A percentile compares a stretch with the other conserved stretches of the same genome.
Evolutionary conservation across 2,113 vertebrate genomes (phyloP).

Genomic region (Rhinopithecus roxellana): DNA sequence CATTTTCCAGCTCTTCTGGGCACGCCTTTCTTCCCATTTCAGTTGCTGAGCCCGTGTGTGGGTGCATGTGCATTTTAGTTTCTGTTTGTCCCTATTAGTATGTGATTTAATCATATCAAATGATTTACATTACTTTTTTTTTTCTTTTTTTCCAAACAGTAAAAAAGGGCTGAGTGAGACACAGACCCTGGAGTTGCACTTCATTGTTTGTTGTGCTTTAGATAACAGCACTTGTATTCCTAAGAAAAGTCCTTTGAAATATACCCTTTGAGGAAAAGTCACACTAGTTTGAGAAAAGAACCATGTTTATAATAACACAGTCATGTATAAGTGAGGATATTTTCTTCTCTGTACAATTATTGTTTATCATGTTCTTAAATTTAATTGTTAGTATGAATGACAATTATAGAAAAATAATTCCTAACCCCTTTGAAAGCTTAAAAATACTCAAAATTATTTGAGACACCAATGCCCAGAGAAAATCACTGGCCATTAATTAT

Average conservation of each 20-base stretch:
- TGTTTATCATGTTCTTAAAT: neutral
- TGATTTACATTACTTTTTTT: constrained; percentile 1
- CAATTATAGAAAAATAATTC: constrained; percentile 15
- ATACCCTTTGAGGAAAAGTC: neutral
- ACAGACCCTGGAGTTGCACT: neutral
- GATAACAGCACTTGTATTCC: neutral
- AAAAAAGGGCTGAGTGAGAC: neutral
- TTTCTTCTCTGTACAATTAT: neutral
- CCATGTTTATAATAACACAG: neutral
- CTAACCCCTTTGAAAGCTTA: neutral
- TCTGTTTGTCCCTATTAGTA: constrained; percentile 47
- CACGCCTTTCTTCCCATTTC: constrained; percentile 5
- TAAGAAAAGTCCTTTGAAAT: neutral
- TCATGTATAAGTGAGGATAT: neutral
- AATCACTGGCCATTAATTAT: neutral
- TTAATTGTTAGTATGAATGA: neutral
- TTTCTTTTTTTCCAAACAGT: neutral
- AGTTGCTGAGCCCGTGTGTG: neutral
- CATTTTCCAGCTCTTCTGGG: neutral
- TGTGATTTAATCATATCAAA: neutral
- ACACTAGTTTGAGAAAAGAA: neutral
- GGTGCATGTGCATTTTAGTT: neutral
- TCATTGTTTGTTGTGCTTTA: constrained; percentile 28
- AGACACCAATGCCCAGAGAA: neutral
- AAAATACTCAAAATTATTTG: neutral